Base-by-base conservation (phyloP, 1,140 invertebrate genomes). In the Psix sp. region DNA sequence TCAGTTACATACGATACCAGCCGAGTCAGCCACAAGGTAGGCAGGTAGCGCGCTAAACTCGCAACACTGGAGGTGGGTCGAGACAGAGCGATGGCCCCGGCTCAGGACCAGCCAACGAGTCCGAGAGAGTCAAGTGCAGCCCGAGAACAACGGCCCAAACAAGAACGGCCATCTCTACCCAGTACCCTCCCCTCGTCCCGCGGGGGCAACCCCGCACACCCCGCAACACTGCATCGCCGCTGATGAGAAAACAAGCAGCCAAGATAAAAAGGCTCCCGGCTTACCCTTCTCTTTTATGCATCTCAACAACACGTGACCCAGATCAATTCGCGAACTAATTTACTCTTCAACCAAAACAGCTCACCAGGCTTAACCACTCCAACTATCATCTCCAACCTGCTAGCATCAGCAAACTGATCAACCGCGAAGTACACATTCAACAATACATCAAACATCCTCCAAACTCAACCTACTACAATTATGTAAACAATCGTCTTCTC, bases 41-140 rank as follows among this genome's bases (percentile, higher is more conserved):
- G 75, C 79, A 82, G 81, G 81, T 82, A 83, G 82, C 79, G 80
- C 72, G 80, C 80, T 80, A 78, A 82, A 82, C 75, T 75, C 73
- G 79, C 78, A 78, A 77, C 78, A 79, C 78, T 68, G 68, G 40
- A 57, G 71, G 63, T 72, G 73, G 65, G 40, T 68, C 57, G 49
- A 35, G 57, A 59, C 29, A 46, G 70, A 68, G 62, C 46, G 68
- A 48, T 54, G 65, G 52, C 45, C 51, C 65, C 36, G 49, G 40
- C 21, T 52, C 38, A 42, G 35, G 39, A 31, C 26, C 46, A 39
- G 54, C 24, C 15, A 36, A 13, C 17, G 20, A 49, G 51, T 39
- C 21, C 26, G 48, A 20, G 31, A 35, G 4, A 65, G 43, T 17
- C 21, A 52, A 68, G 35, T 31, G 48, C 40, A 26, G 31, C 14